Conservation (phyloP, 2,113 vertebrate species). For the Nannobrachium achirus region DNA sequence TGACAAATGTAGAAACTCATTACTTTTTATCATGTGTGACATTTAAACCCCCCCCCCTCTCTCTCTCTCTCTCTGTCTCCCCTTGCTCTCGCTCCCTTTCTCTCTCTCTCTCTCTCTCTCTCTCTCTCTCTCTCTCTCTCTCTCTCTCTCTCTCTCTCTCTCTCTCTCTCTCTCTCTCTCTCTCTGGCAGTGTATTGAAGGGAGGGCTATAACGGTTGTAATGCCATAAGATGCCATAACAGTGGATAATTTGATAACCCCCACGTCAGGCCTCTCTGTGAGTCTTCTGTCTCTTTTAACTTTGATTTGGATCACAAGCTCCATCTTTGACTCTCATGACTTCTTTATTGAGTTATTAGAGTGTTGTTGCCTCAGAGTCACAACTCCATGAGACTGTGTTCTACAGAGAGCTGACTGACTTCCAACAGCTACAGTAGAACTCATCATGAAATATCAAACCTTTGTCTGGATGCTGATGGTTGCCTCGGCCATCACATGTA, state of each 20-base stretch:
- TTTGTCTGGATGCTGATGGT: conserved; percentile 22
- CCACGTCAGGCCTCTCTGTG: neutral
- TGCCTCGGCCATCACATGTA: conserved; percentile 27
- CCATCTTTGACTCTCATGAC: neutral
- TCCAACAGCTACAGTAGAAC: neutral
- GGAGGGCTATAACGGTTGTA: no score
- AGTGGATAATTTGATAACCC: no score
- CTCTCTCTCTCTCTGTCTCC: neutral
- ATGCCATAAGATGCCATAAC: no score
- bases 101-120: no score
- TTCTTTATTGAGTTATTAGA: conserved; percentile 4
- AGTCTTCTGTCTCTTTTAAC: neutral
- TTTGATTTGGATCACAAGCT: conserved; percentile 13
- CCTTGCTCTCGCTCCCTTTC: no score
- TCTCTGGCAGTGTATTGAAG: neutral
- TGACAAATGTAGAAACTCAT: no score
- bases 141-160: no score
- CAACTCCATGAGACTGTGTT: neutral
- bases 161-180: neutral
- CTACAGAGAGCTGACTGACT: neutral
- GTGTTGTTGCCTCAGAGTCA: neutral
- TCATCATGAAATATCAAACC: conserved; percentile 34
- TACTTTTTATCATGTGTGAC: no score
- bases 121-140: no score
- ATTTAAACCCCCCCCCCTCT: conserved; percentile 29